A percentile compares a stretch with the other conserved stretches of the same genome.
These are phyloP conservation scores for Rhabdomys pumilio DNA, from an alignment of 2,797 vertebrate species.

Conservation along the genomic window DNA sequence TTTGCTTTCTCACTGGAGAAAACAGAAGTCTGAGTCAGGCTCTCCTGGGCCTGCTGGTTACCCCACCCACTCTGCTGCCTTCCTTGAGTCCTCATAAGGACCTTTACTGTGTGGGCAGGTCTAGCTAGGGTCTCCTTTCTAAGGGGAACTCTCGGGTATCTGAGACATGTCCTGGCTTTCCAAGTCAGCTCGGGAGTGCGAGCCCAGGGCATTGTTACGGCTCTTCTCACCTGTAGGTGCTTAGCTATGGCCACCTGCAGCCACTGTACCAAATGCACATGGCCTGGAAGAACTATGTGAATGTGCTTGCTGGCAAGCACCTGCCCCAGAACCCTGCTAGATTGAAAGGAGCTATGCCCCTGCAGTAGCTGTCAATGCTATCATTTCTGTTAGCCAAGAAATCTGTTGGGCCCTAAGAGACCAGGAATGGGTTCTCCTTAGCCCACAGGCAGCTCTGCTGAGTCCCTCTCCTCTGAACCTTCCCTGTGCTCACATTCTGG, in stretches of 20 bases:
- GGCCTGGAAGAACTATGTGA: background rate
- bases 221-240: background rate
- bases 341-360: background rate
- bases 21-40: background rate
- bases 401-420: background rate
- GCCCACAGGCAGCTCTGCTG: background rate
- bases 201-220: background rate
- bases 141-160: background rate
- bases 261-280: background rate
- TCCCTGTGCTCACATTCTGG: background rate
- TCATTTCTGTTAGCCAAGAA: background rate
- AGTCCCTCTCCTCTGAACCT: too few relatives aligned
- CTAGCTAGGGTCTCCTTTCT: background rate
- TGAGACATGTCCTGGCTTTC: background rate
- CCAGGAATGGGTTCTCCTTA: background rate
- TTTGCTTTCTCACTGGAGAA: constrained; percentile 7
- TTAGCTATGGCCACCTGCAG: background rate
- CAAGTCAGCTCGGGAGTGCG: background rate
- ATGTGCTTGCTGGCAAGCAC: background rate
- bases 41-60: background rate
- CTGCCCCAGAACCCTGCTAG: background rate
- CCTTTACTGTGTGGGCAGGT: background rate
- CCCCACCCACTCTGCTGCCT: too few relatives aligned
- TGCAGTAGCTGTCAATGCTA: too few relatives aligned
- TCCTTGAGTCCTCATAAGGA: background rate